Conservation (phyloP, 2,797 vertebrate species). For the Syngnathus acus region DNA sequence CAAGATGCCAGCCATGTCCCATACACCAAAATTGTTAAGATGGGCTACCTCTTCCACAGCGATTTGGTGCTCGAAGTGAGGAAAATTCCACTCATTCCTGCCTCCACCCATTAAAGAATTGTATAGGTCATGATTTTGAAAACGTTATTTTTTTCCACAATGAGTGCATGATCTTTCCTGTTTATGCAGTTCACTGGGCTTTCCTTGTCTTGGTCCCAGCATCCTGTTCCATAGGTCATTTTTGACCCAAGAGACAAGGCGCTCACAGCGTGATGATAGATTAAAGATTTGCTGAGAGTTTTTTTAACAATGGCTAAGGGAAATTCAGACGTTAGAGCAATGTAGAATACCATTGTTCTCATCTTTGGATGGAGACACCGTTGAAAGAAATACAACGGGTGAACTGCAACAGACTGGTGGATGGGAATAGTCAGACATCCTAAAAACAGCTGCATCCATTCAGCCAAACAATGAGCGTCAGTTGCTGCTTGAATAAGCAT, state of each 20-base stretch:
- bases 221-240: constrained; percentile 45
- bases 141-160: not conserved
- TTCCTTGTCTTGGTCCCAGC: constrained; percentile 34
- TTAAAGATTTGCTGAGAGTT: constrained; percentile 51
- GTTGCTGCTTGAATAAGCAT: constrained; percentile 10
- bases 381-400: constrained; percentile 44
- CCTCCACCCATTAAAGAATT: constrained; percentile 51
- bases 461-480: constrained; percentile 27
- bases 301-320: constrained; percentile 48
- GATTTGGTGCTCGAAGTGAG: constrained; percentile 28
- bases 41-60: constrained; percentile 17
- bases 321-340: constrained; percentile 38
- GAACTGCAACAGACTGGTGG: constrained; percentile 16
- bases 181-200: constrained; percentile 37
- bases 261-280: constrained; percentile 54
- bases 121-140: constrained; percentile 8
- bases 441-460: constrained; percentile 40
- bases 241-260: constrained; percentile 38
- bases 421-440: constrained; percentile 32
- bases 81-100: constrained; percentile 22
- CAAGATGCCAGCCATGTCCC: constrained; percentile 52
- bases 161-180: constrained; percentile 43
- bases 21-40: constrained; percentile 37
- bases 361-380: constrained; percentile 42
- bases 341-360: constrained; percentile 53